phyloP scores from a whole-genome alignment of 2,113 vertebrate genomes.

The Dryoscopus gambensis region DNA sequence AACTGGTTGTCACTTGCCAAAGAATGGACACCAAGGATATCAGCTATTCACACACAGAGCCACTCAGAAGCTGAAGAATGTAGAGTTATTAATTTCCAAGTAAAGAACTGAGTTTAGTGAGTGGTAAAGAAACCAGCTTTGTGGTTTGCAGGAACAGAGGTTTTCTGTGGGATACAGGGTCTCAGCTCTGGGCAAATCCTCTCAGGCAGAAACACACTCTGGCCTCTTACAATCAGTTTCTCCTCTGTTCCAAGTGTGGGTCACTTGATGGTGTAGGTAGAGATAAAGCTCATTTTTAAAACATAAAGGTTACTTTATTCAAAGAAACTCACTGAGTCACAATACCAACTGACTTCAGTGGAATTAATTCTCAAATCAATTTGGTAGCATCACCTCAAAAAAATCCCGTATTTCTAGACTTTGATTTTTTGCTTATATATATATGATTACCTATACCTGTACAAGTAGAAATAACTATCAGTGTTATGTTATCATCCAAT shows the following conservation, averaged over 20 bases:
- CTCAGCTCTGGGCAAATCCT: background rate
- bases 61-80: background rate
- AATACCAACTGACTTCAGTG: background rate
- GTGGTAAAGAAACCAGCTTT: background rate
- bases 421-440: background rate
- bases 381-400: background rate
- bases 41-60: constrained; percentile 2
- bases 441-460: background rate
- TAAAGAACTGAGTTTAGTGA: background rate
- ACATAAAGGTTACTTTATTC: background rate
- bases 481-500: background rate
- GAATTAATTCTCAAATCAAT: background rate
- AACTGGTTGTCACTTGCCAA: background rate
- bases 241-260: background rate
- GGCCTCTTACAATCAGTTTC: background rate
- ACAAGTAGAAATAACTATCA: background rate
- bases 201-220: background rate
- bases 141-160: background rate
- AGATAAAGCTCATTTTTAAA: background rate
- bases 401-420: background rate
- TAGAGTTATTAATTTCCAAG: constrained; percentile 12
- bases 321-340: background rate
- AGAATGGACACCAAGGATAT: constrained; percentile 4
- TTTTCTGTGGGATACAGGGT: background rate
- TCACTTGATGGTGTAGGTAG: background rate